Evolutionary conservation across 2,797 vertebrate species (phyloP), one percentile per base, ranked within the genome.

Genomic region (Xenopus petersii): DNA sequence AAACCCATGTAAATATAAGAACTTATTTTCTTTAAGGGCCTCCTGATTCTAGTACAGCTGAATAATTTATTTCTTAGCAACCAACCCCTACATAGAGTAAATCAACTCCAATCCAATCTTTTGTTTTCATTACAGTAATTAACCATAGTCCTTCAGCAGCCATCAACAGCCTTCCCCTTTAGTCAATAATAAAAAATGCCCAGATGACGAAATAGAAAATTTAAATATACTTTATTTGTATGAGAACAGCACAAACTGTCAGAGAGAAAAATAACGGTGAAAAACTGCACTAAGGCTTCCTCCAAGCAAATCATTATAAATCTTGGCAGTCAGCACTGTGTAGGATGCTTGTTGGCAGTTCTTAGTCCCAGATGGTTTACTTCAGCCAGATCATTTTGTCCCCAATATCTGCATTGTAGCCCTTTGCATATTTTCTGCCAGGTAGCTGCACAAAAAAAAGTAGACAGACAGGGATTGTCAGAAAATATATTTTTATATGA

Each of bases 381-480:
- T 79, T 79, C 15, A 74, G 55, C 76, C 76, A 79, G 58, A 79
- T 70, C 60, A 70, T 65, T 55, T 79, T 79, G 65, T 79, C 76
- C 4, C 76, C 76, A 17, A 74, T 21, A 74, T 79, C 76, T 30
- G 33, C 67, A 61, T 79, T 79, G 76, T 70, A 79, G 61, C 76
- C 76, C 30, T 61, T n/a, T 51, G 71, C 55, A 70, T 64, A 79
- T 65, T 55, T 70, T 56, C 30, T 79, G 60, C 76, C 76, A 10
- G 55, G 55, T 11, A 74, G 46, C 71, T 78, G 66, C 8, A 9
- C 24, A 73, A 16, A 64, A 36, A 33, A 42, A 59, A 66, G 16
- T 5, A 1, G 13, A 64, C 42, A 72, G 13, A 62, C 12, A 60
- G 42, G 36, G 21, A 15, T 36, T 56, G 48, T 24, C 49, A 51